Base-by-base conservation (phyloP, 2,888 invertebrate species). In the Hymenopus coronatus region DNA sequence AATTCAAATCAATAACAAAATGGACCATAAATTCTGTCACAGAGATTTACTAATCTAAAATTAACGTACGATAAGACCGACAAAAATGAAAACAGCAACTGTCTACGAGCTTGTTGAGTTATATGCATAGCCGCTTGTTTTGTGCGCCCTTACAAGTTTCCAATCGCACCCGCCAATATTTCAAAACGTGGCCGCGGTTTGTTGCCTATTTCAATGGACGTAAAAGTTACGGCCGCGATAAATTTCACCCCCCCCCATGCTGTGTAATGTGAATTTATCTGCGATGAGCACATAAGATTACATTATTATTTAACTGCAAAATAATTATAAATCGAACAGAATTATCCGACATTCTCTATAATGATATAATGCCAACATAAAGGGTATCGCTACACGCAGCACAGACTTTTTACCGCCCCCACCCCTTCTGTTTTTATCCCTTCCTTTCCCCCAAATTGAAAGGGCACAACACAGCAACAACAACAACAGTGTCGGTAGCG, bases 301-400 rank as follows among this genome's bases (percentile, higher is more conserved):
- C 27, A 85, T 85, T 85, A 85, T n/a, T 85, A 70, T 46, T 54
- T 85, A 46, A 46, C 46, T 85, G 46, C 84, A 85, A 85, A 85
- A 46, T 85, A 85, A 85, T 85, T 85, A 85, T 33, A 27, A 25
- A n/a, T 85, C 85, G 27, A 46, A 46, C 27, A 46, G 85, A 85
- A 84, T 46, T 85, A n/a, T 85, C 20, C 54, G 33, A 27, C 40
- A 70, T 70, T 70, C 54, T 70, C 54, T 70, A 70, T 70, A 70
- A 70, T 70, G 54, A 70, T 70, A 70, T 70, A 70, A 70, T 70
- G 54, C 54, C 25, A 70, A 70, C 54, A 70, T 70, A 70, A 70
- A 70, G 54, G 54, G 54, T 70, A 70, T 70, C 54, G 54, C 54
- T 40, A 40, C 40, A 40, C 12, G 25, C 54, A 70, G 54, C 3